Evolutionary conservation across 1,140 invertebrate species (phyloP), one percentile per base, ranked within the genome.

Genomic region (Nephila pilipes): DNA sequence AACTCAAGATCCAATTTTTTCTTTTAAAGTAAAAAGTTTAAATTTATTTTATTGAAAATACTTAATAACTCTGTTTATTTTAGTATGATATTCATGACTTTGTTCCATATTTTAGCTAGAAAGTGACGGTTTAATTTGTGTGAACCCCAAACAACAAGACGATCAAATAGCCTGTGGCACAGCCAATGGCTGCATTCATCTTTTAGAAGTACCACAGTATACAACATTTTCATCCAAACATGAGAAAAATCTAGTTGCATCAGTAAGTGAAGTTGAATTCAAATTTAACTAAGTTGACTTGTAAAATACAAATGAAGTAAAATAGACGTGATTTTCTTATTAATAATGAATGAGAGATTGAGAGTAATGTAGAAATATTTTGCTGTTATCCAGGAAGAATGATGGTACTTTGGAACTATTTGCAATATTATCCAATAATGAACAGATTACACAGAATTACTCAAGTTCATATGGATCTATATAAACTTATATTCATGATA

Each of bases 201-300:
- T 93, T 20, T 36, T 93, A 54, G 65, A 93, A 79, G 65, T 93
- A 38, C 91, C 91, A 25, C 32, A 87, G 5, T 93, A 58, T 22
- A 55, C 83, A 20, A 69, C 83, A 2, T 79, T 63, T 87, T 85
- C 91, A 58, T 36, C 38, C 1, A 93, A 93, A 55, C 83, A 87
- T 38, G 91, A 93, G 60, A 93, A 93, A 32, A 93, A 93, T 60
- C 36, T 93, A 12, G 60, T 93, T 32, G 38, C 91, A 58, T 80
- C 91, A 36, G 91, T 93, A 87, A 93, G 83, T 25, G 1, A 55
- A 22, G n/a, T 29, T 29, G n/a, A 6, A 10, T 46, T 46, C 46
- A 46, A 46, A 46, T 46, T 46, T 46, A 46, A 46, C 6, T 46
- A 46, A 46, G 6, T 46, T 4, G 6, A 46, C 38, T 5, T 46